Evolutionary conservation across 2,888 invertebrate genomes (phyloP), one percentile per base, ranked within the genome.

Genomic region (Gnatocerus cornutus): DNA sequence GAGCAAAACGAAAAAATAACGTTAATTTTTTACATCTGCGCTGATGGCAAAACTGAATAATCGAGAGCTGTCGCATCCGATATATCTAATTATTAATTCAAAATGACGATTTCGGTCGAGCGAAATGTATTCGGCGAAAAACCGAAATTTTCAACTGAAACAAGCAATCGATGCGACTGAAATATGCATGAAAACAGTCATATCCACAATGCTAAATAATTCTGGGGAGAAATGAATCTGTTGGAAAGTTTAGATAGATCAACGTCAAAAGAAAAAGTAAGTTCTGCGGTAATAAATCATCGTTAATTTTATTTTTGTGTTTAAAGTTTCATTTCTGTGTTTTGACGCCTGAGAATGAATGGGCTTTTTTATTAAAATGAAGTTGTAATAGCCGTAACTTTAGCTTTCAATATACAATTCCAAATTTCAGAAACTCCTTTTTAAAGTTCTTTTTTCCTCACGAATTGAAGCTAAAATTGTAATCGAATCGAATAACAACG

Each of bases 291-390:
- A n/a, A 59, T 62, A 62, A 62, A 62, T 62, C 62, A 63, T 63
- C 52, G 43, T 63, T 63, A 63, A 63, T 63, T 63, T 63, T 52
- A 63, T 63, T 63, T 62, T 43, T 63, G 30, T 14, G 53, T 63
- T 63, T 53, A 53, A 53, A 63, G 29, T 63, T 63, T 63, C 41
- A 41, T 62, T 45, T 59, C 6, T 12, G 43, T 43, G 53, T 46
- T 27, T 29, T 37, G 16, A 30, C 33, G 37, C 46, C 9, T 9
- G 9, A 14, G 8, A 55, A 46, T 16, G 13, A 55, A 55, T 55
- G 14, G 55, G 39, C 39, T 55, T 55, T 55, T 37, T 41, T n/a
- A 13, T 37, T 21, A 33, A 33, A 33, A 33, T 33, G n/a, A 21
- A 21, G 21, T 21, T 4, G 21, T 21, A 21, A 21, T 21, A 21